Percentiles rank a stretch among this genome's conserved stretches.
Conservation (phyloP, 37 sponge, comb jelly and placozoan species). For the Halisarca cf. caerulea region DNA sequence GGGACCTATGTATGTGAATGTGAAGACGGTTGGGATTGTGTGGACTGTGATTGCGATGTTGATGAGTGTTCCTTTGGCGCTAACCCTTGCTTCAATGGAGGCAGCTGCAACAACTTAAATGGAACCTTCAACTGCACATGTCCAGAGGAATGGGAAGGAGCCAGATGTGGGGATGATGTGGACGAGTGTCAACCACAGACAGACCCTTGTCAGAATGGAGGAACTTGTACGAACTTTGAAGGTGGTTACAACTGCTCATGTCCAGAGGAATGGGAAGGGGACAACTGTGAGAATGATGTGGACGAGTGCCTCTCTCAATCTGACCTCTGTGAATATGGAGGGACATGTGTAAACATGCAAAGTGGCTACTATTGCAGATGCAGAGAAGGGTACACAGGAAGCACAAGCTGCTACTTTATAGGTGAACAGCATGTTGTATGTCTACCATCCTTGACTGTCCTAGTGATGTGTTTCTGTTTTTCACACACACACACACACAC, state of each 20-base stretch:
- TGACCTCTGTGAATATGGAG: slow-evolving; percentile 16
- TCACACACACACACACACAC: too few species aligned
- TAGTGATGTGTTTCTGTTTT: too few species aligned
- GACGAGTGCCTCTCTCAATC: background rate
- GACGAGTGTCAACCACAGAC: background rate
- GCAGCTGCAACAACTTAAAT: slow-evolving; percentile 37
- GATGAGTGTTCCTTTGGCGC: background rate
- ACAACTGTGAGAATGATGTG: background rate
- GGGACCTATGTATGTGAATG: slow-evolving; percentile 16
- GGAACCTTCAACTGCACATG: slow-evolving; percentile 1
- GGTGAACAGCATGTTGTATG: too few species aligned
- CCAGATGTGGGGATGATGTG: background rate
- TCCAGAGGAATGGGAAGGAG: background rate
- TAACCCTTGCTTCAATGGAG: slow-evolving; percentile 49
- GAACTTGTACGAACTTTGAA: background rate
- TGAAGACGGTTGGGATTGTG: background rate
- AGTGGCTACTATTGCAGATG: slow-evolving; percentile 7
- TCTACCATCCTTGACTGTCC: too few species aligned
- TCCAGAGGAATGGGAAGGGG: background rate
- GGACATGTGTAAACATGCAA: background rate
- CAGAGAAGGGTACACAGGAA: too few species aligned
- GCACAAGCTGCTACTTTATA: too few species aligned
- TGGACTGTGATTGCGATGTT: background rate
- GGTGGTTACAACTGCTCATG: slow-evolving; percentile 11
- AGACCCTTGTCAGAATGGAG: slow-evolving; percentile 23